Base-by-base conservation (phyloP, 2,113 vertebrate genomes). In the Fulica atra region DNA sequence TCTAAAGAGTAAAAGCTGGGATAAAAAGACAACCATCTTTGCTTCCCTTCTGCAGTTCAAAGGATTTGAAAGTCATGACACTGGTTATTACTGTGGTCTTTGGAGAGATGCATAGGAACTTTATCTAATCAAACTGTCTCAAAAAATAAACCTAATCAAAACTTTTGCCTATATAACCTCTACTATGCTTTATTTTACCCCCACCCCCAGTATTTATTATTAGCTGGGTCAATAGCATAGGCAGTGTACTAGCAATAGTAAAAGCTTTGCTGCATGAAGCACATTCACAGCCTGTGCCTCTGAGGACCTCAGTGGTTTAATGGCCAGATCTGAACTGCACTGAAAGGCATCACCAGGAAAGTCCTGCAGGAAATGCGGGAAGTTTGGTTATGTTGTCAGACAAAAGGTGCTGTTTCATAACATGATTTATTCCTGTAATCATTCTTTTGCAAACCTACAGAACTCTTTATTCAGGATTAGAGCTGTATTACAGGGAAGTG, bases 41-140 rank as follows among this genome's bases (percentile, higher is more conserved):
- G 97, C 98, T 98, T 97, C 95, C 94, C 87, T 96, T 97, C 95
- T 96, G 95, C 91, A 96, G 96, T 98, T 97, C 95, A 93, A 97
- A 97, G 96, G 97, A 98, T 98, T 98, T 98, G 94, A 93, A 98
- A 98, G 97, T 98, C 97, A 97, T 97, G 97, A 98, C 97, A 98
- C 96, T 95, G 93, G 97, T 97, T 98, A 98, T 98, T 98, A 97
- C 96, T 80, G 72, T 23, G 61, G 96, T 96, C 97, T 98, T 96
- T 91, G 92, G 98, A 97, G 97, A 97, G 93, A 97, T 94, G 96
- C 97, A 92, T 91, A 96, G 95, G 97, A 98, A 95, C 96, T 96
- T 97, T 98, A 85, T 92, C 89, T 97, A 97, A 97, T 98, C 96
- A 95, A 98, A 98, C 96, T 96, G 96, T 94, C 96, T 97, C 80